Percentiles rank a stretch among this genome's conserved stretches.
Evolutionary conservation across 2,113 vertebrate genomes (phyloP).

Genomic region (Cyphomyrus plagiostoma): DNA sequence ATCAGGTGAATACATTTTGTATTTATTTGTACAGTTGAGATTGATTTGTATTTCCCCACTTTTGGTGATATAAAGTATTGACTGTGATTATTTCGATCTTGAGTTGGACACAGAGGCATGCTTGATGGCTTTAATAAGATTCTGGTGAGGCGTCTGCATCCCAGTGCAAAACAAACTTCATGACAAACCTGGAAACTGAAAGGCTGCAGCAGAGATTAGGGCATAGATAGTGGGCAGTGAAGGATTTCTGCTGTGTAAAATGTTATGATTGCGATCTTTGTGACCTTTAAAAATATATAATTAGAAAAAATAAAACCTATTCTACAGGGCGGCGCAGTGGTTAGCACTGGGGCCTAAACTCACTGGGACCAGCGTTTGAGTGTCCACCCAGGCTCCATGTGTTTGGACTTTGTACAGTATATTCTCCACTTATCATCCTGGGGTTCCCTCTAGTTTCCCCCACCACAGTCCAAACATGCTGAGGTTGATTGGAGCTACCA

Average conservation of each 20-base stretch:
- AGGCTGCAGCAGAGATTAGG: not conserved
- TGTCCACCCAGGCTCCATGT: no score
- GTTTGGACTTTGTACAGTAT: no score
- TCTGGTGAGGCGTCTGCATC: not conserved
- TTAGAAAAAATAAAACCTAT: not conserved
- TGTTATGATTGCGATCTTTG: not conserved
- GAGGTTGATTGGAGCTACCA: no score
- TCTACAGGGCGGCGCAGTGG: no score
- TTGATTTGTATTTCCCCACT: not conserved
- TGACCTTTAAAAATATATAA: not conserved
- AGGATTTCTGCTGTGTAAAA: not conserved
- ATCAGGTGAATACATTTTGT: not conserved
- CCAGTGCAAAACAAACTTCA: not conserved
- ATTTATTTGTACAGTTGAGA: not conserved
- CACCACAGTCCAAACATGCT: no score
- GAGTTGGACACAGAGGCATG: not conserved
- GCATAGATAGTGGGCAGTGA: not conserved
- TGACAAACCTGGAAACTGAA: not conserved
- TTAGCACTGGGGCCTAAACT: no score
- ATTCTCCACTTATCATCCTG: no score
- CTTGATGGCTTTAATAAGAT: not conserved
- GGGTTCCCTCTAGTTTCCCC: no score
- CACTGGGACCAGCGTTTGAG: no score
- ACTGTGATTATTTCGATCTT: not conserved
- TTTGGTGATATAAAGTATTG: not conserved